phyloP scores from a whole-genome alignment of 1,140 invertebrate species.

The Psilanteris sp. region DNA sequence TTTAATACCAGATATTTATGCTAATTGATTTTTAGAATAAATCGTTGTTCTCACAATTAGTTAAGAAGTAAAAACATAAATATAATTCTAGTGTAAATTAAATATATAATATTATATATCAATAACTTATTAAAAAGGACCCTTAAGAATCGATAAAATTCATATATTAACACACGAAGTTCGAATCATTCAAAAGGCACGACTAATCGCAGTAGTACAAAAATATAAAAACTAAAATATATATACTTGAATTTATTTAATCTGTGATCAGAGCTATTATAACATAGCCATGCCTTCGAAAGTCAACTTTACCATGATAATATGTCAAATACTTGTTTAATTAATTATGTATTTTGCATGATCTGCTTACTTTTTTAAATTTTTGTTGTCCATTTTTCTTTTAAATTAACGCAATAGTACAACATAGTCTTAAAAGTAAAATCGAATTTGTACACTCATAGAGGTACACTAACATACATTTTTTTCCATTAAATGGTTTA shows the following conservation, averaged over 20 bases:
- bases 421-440: constrained; percentile 47
- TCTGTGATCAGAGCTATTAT: constrained; percentile 64
- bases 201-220: constrained; percentile 73
- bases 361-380: background rate
- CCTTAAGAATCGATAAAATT: constrained; percentile 24
- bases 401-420: constrained; percentile 50
- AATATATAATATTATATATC: constrained; percentile 33
- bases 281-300: constrained; percentile 65
- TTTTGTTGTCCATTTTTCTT: constrained; percentile 7
- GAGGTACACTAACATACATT: constrained; percentile 56
- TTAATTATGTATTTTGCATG: constrained; percentile 44
- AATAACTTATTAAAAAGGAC: constrained; percentile 35
- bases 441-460: constrained; percentile 57
- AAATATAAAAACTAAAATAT: constrained; percentile 74
- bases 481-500: constrained; percentile 30
- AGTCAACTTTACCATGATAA: constrained; percentile 50
- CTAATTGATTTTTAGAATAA: no score
- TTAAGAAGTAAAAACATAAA: constrained; percentile 34
- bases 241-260: constrained; percentile 58
- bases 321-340: constrained; percentile 55
- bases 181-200: constrained; percentile 72
- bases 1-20: no score
- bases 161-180: constrained; percentile 30
- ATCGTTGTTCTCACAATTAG: no score
- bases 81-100: constrained; percentile 22